A percentile compares a stretch with the other conserved stretches of the same genome.
Conservation (phyloP, 1,140 invertebrate species). For the Lerema accius region DNA sequence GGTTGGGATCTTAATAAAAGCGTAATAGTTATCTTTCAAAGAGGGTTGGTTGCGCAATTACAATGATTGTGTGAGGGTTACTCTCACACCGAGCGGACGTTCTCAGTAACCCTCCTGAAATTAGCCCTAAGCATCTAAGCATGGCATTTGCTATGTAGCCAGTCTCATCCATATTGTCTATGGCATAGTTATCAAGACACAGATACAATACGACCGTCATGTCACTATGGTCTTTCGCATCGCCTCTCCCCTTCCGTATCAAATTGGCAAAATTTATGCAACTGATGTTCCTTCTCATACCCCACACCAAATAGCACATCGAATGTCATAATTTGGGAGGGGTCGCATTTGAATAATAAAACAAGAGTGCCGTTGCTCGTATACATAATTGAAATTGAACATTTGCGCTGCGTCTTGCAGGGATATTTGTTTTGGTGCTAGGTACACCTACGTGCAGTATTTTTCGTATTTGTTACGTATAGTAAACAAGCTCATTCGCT, state of each 20-base stretch:
- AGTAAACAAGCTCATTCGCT: too few species aligned
- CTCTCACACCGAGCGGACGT: slow-evolving; percentile 34
- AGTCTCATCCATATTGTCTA: slow-evolving; percentile 28
- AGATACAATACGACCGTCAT: slow-evolving; percentile 22
- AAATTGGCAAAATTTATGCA: slow-evolving; percentile 80
- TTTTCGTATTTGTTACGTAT: too few species aligned
- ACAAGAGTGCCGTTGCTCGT: slow-evolving; percentile 24
- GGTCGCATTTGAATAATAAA: slow-evolving; percentile 65
- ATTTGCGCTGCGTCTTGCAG: neutral
- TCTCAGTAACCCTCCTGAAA: slow-evolving; percentile 25
- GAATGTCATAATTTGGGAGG: slow-evolving; percentile 72
- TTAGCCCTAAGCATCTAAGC: slow-evolving; percentile 28
- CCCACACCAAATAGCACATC: slow-evolving; percentile 61
- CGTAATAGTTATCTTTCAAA: slow-evolving; percentile 74
- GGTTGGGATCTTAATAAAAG: slow-evolving; percentile 74
- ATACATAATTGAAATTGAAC: slow-evolving; percentile 20
- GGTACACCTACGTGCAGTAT: too few species aligned
- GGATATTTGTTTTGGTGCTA: neutral
- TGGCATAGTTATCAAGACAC: slow-evolving; percentile 16
- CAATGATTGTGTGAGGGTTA: slow-evolving; percentile 54
- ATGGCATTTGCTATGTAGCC: slow-evolving; percentile 10
- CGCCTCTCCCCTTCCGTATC: slow-evolving; percentile 55
- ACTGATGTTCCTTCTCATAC: slow-evolving; percentile 53
- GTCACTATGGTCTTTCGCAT: slow-evolving; percentile 23
- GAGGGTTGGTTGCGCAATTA: slow-evolving; percentile 71